phyloP scores from a whole-genome alignment of 2,888 invertebrate genomes.

The Apotomis betuletana region DNA sequence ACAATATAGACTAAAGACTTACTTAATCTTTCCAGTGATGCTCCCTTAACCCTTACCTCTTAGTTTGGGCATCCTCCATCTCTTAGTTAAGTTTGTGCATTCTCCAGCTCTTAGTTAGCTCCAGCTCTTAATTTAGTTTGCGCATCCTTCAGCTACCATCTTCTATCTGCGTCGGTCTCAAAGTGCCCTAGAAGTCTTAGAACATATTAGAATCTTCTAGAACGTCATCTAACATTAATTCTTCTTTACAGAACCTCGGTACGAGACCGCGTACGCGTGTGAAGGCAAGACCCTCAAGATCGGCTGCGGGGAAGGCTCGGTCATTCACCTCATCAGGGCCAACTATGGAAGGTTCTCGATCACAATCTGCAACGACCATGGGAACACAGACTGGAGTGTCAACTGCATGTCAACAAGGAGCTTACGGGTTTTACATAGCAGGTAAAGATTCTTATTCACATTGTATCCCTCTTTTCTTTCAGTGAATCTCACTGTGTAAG shows the following conservation, averaged over 20 bases:
- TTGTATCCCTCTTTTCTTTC: not conserved
- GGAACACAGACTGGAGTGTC: constrained; percentile 98
- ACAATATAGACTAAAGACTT: no score
- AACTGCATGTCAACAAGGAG: constrained; percentile 97
- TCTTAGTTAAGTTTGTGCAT: no score
- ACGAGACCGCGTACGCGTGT: constrained; percentile 96
- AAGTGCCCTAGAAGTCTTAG: not conserved
- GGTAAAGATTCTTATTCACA: constrained; percentile 76
- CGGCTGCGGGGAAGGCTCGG: constrained; percentile 93
- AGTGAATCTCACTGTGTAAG: not conserved
- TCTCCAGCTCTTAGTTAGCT: no score
- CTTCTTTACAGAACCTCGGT: constrained; percentile 88
- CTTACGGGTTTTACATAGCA: constrained; percentile 93
- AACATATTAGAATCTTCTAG: not conserved
- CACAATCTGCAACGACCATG: constrained; percentile 97
- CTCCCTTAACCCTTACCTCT: no score
- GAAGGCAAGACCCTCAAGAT: constrained; percentile 95
- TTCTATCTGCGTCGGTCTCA: no score
- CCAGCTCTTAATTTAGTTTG: no score
- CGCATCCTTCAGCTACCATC: no score
- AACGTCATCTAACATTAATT: constrained; percentile 39
- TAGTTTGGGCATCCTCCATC: no score
- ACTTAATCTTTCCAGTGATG: no score
- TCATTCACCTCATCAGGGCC: constrained; percentile 95
- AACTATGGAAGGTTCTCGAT: constrained; percentile 98